A percentile compares a stretch with the other conserved stretches of the same genome.
These are phyloP conservation scores for Erethizon dorsatum DNA, from an alignment of 2,797 vertebrate genomes.

Conservation along the genomic window DNA sequence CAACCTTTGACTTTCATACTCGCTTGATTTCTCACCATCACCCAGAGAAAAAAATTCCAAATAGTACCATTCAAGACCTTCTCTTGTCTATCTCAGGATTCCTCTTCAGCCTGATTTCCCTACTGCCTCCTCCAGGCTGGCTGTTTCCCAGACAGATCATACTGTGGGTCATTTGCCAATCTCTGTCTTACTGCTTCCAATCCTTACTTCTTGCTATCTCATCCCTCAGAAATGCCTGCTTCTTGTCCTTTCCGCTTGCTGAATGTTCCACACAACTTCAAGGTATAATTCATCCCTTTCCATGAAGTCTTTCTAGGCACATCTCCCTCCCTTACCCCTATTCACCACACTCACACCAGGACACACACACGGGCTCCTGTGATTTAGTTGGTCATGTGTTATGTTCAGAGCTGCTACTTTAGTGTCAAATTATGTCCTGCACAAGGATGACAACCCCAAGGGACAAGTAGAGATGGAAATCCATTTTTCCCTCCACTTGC, in stretches of 20 bases:
- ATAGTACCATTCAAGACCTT: not conserved
- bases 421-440: not conserved
- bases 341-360: not conserved
- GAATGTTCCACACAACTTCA: not conserved
- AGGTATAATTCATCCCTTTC: not conserved
- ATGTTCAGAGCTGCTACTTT: not conserved
- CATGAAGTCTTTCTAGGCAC: not conserved
- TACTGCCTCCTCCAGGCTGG: not conserved
- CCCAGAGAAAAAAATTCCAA: not conserved
- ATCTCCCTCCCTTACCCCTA: not conserved
- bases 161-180: not conserved
- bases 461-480: not conserved
- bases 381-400: not conserved
- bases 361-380: fast-evolving
- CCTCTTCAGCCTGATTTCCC: not conserved
- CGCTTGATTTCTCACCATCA: constrained; percentile 27
- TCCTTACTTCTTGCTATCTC: not conserved
- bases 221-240: not conserved
- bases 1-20: not conserved
- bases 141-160: not conserved
- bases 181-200: not conserved
- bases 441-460: not conserved
- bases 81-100: not conserved
- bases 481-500: not conserved
- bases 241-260: not conserved